A percentile compares a stretch with the other conserved stretches of the same genome.
These are phyloP conservation scores for Amphiprion ocellaris DNA, from an alignment of 2,113 vertebrate genomes.

Conservation along the genomic window DNA sequence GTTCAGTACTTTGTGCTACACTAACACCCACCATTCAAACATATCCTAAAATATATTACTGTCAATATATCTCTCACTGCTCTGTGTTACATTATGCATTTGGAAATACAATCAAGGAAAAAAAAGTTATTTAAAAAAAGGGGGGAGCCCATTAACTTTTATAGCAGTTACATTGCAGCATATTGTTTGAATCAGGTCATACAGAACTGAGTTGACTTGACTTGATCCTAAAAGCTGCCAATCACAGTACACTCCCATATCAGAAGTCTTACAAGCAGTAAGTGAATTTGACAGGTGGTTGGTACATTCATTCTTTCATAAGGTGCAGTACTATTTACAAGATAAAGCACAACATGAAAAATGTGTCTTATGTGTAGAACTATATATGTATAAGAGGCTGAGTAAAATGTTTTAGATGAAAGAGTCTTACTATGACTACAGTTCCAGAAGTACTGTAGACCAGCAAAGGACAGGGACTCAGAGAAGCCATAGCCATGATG, in stretches of 20 bases:
- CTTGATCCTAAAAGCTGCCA: conserved; percentile 12
- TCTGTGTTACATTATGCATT: too few species aligned
- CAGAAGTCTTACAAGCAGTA: not conserved
- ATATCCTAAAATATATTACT: too few species aligned
- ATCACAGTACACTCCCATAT: not conserved
- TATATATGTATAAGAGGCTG: not conserved
- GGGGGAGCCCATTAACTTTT: not conserved
- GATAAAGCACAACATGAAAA: not conserved
- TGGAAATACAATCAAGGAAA: too few species aligned
- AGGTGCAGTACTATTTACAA: not conserved
- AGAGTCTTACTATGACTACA: conserved; percentile 82
- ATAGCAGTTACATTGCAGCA: not conserved
- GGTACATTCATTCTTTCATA: conserved; percentile 1
- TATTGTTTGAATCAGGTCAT: conserved; percentile 3
- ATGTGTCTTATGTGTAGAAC: too few species aligned
- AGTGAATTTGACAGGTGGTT: not conserved
- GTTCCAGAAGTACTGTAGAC: conserved; percentile 76
- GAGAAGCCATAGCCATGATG: conserved; percentile 84
- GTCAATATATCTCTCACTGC: too few species aligned
- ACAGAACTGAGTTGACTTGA: not conserved
- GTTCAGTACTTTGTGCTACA: too few species aligned
- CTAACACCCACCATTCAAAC: too few species aligned
- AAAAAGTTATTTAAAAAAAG: too few species aligned
- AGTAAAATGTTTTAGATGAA: not conserved
- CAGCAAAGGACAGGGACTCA: conserved; percentile 86